Evolutionary conservation across 2,113 vertebrate genomes (phyloP), one percentile per base, ranked within the genome.

Genomic region (Gnathonemus longibarbis): DNA sequence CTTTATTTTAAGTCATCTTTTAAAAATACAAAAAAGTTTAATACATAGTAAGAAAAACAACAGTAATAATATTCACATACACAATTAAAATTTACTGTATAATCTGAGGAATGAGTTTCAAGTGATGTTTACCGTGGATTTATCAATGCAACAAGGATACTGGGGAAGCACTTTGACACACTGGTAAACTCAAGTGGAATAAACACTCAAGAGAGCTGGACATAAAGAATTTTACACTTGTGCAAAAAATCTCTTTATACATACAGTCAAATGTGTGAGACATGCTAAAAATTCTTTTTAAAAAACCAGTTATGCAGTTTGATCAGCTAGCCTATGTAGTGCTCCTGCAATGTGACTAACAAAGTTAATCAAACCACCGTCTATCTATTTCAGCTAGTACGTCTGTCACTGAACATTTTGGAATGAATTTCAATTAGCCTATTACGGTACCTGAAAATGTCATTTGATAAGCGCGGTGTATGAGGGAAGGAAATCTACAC

Each of bases 31-130:
- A 88, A 89, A 53, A 84, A 90, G 62, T 39, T 53, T 66, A 89
- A 80, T 56, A 91, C 48, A 91, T 89, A 85, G 77, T 88, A 91
- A 90, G 87, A 90, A 88, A 91, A 70, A 70, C 24, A 62, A 91
- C 87, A 90, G 77, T 84, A 88, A 84, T 84, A 85, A 85, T 91
- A 85, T 90, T 91, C 87, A 88, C 89, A 91, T 87, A 89, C 46
- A 91, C 83, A 91, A 91, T 91, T 77, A 87, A 39, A 91, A 88
- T 90, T 83, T 90, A 88, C 88, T 83, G 66, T 49, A 88, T 84
- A 45, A 88, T 42, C 58, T 45, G 62, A 84, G 70, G 70, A 52
- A 80, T 91, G 66, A 24, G 39, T 89, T 91, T 89, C 89, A 91
- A 52, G 42, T 87, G 45, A 89, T 56, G 13, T 85, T 87, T 77